Conservation (phyloP, 1,140 invertebrate genomes). For the Drosophila nigrodunni region DNA sequence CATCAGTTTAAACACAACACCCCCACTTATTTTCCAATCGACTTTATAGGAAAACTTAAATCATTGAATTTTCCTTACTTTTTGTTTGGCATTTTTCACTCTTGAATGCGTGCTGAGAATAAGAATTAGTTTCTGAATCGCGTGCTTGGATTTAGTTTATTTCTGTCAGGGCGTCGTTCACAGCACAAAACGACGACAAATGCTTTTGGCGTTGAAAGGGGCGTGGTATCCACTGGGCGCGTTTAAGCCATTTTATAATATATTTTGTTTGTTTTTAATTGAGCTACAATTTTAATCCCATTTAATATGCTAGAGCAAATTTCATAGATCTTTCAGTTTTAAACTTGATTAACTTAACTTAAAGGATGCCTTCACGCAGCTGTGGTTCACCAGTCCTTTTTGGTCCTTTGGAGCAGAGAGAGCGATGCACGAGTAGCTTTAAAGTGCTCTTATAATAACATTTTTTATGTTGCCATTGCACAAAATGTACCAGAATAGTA, state of each 20-base stretch:
- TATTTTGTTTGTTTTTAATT: slow-evolving; percentile 25
- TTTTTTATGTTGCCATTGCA: slow-evolving; percentile 48
- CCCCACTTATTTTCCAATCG: neutral
- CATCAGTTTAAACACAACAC: neutral
- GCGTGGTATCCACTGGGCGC: slow-evolving; percentile 22
- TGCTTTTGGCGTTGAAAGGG: neutral
- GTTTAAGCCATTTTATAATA: neutral
- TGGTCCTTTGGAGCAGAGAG: neutral
- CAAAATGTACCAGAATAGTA: slow-evolving; percentile 49
- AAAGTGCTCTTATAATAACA: slow-evolving; percentile 48
- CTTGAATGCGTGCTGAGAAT: slow-evolving; percentile 15
- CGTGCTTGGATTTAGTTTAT: slow-evolving; percentile 52
- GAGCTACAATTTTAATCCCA: slow-evolving; percentile 19
- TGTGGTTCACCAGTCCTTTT: neutral
- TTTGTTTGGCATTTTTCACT: slow-evolving; percentile 18
- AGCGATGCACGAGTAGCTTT: slow-evolving; percentile 42
- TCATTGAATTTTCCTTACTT: slow-evolving; percentile 5
- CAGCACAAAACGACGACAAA: slow-evolving; percentile 1
- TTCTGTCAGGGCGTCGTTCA: slow-evolving; percentile 15
- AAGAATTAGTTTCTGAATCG: slow-evolving; percentile 20
- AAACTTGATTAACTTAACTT: neutral
- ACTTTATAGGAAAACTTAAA: slow-evolving; percentile 32
- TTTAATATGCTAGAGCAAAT: slow-evolving; percentile 31
- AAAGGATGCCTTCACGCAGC: no score
- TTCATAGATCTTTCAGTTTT: neutral